These are phyloP conservation scores for Drosophila teissieri DNA, from an alignment of 1,140 invertebrate genomes.

Conservation along the genomic window DNA sequence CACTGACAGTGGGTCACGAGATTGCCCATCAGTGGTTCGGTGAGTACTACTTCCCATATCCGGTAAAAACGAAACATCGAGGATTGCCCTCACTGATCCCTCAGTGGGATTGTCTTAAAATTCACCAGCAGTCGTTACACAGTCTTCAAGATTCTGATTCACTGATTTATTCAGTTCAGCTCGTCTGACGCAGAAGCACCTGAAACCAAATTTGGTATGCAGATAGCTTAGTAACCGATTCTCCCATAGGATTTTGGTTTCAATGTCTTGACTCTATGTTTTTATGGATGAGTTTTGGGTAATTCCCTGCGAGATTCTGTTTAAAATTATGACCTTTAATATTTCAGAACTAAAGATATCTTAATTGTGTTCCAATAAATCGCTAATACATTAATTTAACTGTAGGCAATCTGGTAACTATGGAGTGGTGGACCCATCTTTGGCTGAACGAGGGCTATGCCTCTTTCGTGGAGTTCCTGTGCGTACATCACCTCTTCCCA, in stretches of 20 bases:
- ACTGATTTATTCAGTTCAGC: neutral
- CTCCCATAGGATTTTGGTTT: slow-evolving; percentile 1
- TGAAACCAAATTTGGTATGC: slow-evolving; percentile 22
- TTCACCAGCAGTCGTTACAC: neutral
- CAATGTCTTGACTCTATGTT: slow-evolving; percentile 12
- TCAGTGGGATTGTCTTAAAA: neutral
- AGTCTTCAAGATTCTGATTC: neutral
- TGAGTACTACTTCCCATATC: slow-evolving; percentile 30
- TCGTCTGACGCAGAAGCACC: slow-evolving; percentile 17
- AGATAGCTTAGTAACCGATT: slow-evolving; percentile 3
- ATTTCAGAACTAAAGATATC: no score
- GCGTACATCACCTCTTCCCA: slow-evolving; percentile 94
- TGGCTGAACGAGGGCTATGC: slow-evolving; percentile 98
- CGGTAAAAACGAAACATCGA: neutral
- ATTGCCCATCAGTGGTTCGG: slow-evolving; percentile 96
- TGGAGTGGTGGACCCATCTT: slow-evolving; percentile 94
- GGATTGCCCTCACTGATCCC: neutral
- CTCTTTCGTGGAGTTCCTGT: slow-evolving; percentile 94
- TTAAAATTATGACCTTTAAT: no score
- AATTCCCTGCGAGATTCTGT: neutral
- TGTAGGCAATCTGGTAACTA: slow-evolving; percentile 90
- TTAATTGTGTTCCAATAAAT: neutral
- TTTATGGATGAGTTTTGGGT: neutral
- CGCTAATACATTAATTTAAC: neutral
- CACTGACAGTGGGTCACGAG: slow-evolving; percentile 94